Percentiles rank a stretch among this genome's conserved stretches.
phyloP scores from a whole-genome alignment of 2,888 invertebrate genomes.

The Nemotelus pantherinus region DNA sequence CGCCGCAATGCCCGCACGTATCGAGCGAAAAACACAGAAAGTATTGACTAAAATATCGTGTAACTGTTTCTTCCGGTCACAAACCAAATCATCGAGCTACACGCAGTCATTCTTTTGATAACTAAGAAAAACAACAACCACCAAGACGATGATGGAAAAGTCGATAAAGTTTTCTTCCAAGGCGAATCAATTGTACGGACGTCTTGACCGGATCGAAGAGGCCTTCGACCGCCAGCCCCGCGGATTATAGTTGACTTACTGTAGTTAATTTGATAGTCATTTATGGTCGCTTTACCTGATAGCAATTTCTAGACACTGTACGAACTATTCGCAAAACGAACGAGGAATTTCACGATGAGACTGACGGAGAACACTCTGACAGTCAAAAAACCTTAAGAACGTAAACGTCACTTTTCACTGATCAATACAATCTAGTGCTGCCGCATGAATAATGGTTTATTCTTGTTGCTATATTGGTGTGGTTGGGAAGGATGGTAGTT shows the following conservation, averaged over 20 bases:
- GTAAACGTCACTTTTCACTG: constrained; percentile 54
- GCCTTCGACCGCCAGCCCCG: background rate
- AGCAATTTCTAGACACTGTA: constrained; percentile 40
- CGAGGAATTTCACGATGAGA: constrained; percentile 29
- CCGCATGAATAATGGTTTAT: constrained; percentile 43
- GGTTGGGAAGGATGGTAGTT: too few relatives aligned
- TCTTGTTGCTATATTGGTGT: too few relatives aligned
- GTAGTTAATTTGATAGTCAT: too few relatives aligned
- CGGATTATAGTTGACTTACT: too few relatives aligned
- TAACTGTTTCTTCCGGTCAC: background rate
- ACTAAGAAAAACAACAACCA: constrained; percentile 45
- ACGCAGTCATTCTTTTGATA: background rate
- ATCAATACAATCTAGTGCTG: constrained; percentile 52
- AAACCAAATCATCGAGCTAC: background rate
- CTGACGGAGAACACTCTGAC: constrained; percentile 37
- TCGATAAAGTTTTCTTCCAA: constrained; percentile 52
- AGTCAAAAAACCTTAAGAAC: constrained; percentile 43
- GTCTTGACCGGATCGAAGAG: constrained; percentile 38
- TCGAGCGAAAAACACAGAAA: background rate
- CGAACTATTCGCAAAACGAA: constrained; percentile 50
- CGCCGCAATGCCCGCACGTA: background rate
- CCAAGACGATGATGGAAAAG: constrained; percentile 51
- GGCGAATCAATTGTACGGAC: constrained; percentile 34
- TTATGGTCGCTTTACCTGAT: constrained; percentile 15
- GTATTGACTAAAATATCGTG: background rate